These are phyloP conservation scores for Perdix hodgsoniae DNA, from an alignment of 2,797 vertebrate genomes.

Conservation along the genomic window DNA sequence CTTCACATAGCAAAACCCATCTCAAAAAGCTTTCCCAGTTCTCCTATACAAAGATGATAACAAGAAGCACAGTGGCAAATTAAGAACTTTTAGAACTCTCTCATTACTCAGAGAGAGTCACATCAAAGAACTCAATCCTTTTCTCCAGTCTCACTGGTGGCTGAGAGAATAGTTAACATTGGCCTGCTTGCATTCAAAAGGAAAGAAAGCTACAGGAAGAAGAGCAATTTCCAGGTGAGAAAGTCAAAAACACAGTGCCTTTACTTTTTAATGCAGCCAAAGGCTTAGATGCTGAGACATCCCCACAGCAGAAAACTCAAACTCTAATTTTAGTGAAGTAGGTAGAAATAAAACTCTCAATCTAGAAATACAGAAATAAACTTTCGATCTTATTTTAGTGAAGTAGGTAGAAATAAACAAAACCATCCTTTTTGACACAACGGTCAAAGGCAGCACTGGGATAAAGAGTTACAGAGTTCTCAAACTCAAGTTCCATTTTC, in stretches of 20 bases:
- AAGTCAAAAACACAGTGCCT: background rate
- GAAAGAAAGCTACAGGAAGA: background rate
- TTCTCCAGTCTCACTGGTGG: background rate
- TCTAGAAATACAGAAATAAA: too few relatives aligned
- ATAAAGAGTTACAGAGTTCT: background rate
- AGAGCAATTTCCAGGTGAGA: background rate
- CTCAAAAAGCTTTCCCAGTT: background rate
- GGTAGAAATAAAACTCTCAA: background rate
- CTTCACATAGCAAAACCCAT: background rate
- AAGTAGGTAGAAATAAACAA: background rate
- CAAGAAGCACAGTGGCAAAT: background rate
- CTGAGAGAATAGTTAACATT: background rate
- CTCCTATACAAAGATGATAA: background rate
- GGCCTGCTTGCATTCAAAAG: background rate
- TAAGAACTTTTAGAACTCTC: background rate
- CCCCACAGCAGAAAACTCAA: background rate
- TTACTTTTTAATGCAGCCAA: background rate
- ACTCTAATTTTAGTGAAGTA: background rate
- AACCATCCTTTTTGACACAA: background rate
- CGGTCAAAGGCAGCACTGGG: background rate
- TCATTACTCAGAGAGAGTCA: background rate
- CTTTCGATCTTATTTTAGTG: background rate
- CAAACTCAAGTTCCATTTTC: background rate
- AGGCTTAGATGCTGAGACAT: background rate
- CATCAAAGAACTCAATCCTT: background rate